Evolutionary conservation across 2,888 invertebrate genomes (phyloP).

Genomic region (Apodemia hepburni): DNA sequence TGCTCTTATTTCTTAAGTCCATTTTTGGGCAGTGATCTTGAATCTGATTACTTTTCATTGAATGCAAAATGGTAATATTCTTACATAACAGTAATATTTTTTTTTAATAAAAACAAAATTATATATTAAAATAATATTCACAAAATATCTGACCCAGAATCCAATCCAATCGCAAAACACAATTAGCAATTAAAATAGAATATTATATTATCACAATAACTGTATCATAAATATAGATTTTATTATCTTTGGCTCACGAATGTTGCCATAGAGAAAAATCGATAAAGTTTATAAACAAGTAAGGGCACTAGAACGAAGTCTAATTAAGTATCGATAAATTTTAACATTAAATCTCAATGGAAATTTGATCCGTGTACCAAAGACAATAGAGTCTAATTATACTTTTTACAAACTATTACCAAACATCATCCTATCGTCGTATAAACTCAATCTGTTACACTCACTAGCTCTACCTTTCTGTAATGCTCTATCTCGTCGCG

Average conservation of each 20-base stretch:
- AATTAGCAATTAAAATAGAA: slow-evolving; percentile 30
- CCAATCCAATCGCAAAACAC: slow-evolving; percentile 28
- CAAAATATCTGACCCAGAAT: not conserved
- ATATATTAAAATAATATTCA: slow-evolving; percentile 13
- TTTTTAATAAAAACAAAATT: not conserved
- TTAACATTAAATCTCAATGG: no score
- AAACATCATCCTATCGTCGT: slow-evolving; percentile 94
- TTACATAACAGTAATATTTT: not conserved
- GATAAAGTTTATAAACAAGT: no score
- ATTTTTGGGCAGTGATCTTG: no score
- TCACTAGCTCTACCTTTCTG: slow-evolving; percentile 64
- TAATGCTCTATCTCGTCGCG: slow-evolving; percentile 82
- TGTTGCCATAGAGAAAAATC: not conserved
- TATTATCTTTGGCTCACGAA: not conserved
- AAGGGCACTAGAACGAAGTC: no score
- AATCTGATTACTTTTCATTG: no score
- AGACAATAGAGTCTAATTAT: not conserved
- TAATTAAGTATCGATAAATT: no score
- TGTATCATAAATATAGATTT: slow-evolving; percentile 19
- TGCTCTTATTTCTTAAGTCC: no score
- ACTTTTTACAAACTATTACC: slow-evolving; percentile 65
- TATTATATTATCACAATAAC: slow-evolving; percentile 33
- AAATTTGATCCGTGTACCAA: not conserved
- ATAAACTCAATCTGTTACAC: slow-evolving; percentile 89
- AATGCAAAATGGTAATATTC: not conserved